These are phyloP conservation scores for Callopanchax toddi DNA, from an alignment of 2,113 vertebrate genomes.

Conservation along the genomic window DNA sequence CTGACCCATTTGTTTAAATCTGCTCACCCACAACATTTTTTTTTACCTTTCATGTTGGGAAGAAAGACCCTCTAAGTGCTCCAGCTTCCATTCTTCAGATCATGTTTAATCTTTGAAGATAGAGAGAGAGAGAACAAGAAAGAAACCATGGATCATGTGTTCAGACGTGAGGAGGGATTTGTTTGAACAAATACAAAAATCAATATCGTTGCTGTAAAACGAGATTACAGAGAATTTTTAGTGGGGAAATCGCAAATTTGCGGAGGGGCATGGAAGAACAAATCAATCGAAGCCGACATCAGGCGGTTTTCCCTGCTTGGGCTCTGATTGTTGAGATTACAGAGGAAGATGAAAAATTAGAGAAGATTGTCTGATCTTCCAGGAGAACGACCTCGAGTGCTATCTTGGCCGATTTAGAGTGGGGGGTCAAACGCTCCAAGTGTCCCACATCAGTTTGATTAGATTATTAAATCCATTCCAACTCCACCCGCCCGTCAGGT, in stretches of 20 bases:
- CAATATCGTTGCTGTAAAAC: constrained; percentile 65
- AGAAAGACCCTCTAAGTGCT: constrained; percentile 23
- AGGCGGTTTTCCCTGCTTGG: constrained; percentile 57
- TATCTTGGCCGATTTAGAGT: constrained; percentile 61
- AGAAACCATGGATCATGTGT: constrained; percentile 12
- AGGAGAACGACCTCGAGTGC: constrained; percentile 71
- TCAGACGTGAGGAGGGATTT: constrained; percentile 11
- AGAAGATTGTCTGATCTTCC: constrained; percentile 65
- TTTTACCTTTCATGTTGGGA: constrained; percentile 41
- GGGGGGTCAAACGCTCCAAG: constrained; percentile 68
- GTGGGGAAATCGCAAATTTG: constrained; percentile 34
- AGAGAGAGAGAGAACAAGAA: not conserved
- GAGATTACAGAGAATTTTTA: constrained; percentile 40
- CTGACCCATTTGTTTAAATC: constrained; percentile 55
- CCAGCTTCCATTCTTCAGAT: constrained; percentile 31
- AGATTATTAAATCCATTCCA: constrained; percentile 81
- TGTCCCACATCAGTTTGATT: constrained; percentile 75
- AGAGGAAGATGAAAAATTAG: constrained; percentile 69
- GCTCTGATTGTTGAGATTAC: constrained; percentile 75
- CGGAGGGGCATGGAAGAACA: constrained; percentile 20
- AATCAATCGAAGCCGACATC: constrained; percentile 59
- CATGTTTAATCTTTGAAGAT: constrained; percentile 22
- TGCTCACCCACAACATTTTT: constrained; percentile 36
- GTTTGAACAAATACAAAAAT: constrained; percentile 67
- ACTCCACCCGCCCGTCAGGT: constrained; percentile 53